Evolutionary conservation across 1,140 invertebrate genomes (phyloP), one percentile per base, ranked within the genome.

Genomic region (Micrasema longulum): DNA sequence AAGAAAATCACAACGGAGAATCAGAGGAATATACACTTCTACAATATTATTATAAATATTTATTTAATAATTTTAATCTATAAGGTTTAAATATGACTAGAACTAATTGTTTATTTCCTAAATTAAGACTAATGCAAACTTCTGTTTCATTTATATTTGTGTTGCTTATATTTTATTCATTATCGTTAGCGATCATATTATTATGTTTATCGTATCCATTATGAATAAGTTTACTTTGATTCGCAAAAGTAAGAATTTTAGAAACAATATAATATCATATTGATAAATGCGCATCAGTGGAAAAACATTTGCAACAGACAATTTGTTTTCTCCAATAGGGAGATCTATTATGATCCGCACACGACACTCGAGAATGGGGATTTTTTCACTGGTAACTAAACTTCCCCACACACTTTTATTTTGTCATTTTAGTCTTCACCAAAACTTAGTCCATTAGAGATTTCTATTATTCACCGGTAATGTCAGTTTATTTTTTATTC

Each of bases 1-100:
- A 74, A 74, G 57, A 74, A 74, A 74, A 74, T 74, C 73, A 74
- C 73, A 74, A 74, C 69, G 57, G 55, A 71, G 64, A 74, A 74
- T 71, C 43, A n/a, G 45, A 72, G 64, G 64, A 68, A 68, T 72
- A 72, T 68, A 67, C 71, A 60, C 53, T 38, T 43, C 66, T 63
- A 73, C 67, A 62, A 36, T 53, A 66, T 72, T 41, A 72, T 65
- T 66, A n/a, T n/a, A n/a, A n/a, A 63, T 23, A 45, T 63, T 62
- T 22, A 38, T 62, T 6, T 62, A 60, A 31, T 64, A 71, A 14
- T 62, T 36, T 57, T 48, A 62, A 53, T 52, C 60, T 64, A 64
- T 23, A 45, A 57, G 53, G 14, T 47, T 53, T 71, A 48, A 69
- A 62, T 60, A 14, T 41, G 41, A 53, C 67, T 69, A 69, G 22